Percentiles rank a stretch among this genome's conserved stretches.
Evolutionary conservation across 2,113 vertebrate genomes (phyloP).

Genomic region (Neogale vison): DNA sequence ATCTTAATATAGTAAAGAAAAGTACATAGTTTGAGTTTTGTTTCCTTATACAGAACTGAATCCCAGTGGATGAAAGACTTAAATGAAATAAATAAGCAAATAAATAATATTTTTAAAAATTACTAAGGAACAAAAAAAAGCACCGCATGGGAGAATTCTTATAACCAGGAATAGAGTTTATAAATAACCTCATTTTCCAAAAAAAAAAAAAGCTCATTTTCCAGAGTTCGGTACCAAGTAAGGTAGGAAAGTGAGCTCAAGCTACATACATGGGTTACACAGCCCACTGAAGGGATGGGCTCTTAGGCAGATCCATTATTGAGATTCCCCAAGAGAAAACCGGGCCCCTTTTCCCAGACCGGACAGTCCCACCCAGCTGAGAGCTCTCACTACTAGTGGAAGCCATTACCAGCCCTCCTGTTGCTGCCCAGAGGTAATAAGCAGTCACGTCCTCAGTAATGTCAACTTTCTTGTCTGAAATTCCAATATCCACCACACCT

Average conservation of each 20-base stretch:
- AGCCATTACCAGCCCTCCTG: not conserved
- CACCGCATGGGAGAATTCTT: not conserved
- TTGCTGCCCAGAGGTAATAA: not conserved
- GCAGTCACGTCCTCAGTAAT: not conserved
- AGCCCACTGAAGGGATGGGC: not conserved
- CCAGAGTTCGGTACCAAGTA: not conserved
- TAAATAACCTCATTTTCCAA: not conserved
- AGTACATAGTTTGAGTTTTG: not conserved
- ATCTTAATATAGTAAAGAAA: not conserved
- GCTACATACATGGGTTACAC: too few species aligned
- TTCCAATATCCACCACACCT: not conserved
- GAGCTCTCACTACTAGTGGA: not conserved
- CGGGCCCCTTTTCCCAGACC: not conserved
- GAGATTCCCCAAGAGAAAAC: not conserved
- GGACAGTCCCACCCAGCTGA: not conserved
- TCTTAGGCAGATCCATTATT: accelerated
- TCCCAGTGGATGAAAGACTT: not conserved
- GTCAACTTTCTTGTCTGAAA: not conserved
- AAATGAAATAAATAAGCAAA: not conserved
- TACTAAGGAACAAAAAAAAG: not conserved
- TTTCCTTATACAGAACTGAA: not conserved
- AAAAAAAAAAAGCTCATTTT: not conserved
- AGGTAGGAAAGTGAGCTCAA: not conserved
- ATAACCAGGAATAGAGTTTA: not conserved
- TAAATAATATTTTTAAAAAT: not conserved